Evolutionary conservation across 2,113 vertebrate genomes (phyloP).

Genomic region (Oryzias javanicus): DNA sequence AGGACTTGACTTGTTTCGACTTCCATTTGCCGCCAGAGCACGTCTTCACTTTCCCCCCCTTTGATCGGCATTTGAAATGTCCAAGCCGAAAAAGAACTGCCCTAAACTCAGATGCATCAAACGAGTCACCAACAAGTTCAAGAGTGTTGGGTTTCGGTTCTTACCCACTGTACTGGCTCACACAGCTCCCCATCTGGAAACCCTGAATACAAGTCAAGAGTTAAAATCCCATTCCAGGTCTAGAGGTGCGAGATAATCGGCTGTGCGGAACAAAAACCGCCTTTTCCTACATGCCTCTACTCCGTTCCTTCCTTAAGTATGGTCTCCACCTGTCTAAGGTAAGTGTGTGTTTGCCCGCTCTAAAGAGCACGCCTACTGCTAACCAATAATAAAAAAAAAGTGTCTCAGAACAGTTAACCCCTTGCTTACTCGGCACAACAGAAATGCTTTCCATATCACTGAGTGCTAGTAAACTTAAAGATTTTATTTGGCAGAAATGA

Average conservation of each 20-base stretch:
- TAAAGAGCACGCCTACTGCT: conserved; percentile 54
- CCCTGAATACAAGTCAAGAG: conserved; percentile 10
- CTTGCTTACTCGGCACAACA: conserved; percentile 29
- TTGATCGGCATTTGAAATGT: conserved; percentile 1
- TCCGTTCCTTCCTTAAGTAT: conserved; percentile 29
- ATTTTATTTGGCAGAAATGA: neutral
- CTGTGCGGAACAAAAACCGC: neutral
- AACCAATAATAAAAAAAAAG: conserved; percentile 52
- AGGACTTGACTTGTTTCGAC: conserved; percentile 71
- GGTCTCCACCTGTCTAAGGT: conserved; percentile 78
- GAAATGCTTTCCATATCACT: conserved; percentile 6
- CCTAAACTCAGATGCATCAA: conserved; percentile 21
- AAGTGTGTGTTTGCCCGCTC: conserved; percentile 59
- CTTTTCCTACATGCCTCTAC: conserved; percentile 11
- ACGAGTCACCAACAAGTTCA: conserved; percentile 11
- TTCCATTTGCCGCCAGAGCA: conserved; percentile 5
- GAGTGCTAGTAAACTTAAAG: no score
- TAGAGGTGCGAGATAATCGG: neutral
- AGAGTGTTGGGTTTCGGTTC: conserved; percentile 29
- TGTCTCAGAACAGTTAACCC: conserved; percentile 57
- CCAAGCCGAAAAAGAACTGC: conserved; percentile 2
- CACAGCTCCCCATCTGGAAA: conserved; percentile 88
- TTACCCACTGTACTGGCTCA: conserved; percentile 92
- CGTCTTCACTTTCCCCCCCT: conserved; percentile 9
- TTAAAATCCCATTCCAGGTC: conserved; percentile 72